Conservation (phyloP, 2,888 invertebrate genomes). For the Caenorhabditis virilis region DNA sequence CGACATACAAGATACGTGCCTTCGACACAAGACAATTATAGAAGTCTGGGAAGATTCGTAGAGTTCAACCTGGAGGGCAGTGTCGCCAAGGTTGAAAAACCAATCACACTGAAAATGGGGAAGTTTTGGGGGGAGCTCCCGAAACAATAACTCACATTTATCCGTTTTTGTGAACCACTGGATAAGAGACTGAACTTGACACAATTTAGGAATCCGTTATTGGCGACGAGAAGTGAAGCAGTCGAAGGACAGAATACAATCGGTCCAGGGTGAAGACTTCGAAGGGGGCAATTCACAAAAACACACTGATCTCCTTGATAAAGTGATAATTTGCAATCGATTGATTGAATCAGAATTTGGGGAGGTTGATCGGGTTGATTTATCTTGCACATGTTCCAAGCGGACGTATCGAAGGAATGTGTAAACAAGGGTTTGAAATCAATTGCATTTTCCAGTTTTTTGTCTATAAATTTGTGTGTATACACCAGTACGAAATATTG, state of each 20-base stretch:
- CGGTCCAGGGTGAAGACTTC: constrained; percentile 48
- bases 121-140: too few relatives aligned
- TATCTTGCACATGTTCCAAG: constrained; percentile 45
- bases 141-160: constrained; percentile 26
- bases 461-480: constrained; percentile 15
- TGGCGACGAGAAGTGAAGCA: constrained; percentile 31
- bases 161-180: constrained; percentile 35
- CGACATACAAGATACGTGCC: constrained; percentile 33
- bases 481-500: too few relatives aligned
- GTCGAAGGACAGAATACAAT: constrained; percentile 28
- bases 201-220: constrained; percentile 28
- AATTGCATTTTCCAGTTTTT: constrained; percentile 5
- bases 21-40: constrained; percentile 43
- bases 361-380: constrained; percentile 3
- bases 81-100: constrained; percentile 45
- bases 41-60: constrained; percentile 25
- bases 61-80: constrained; percentile 33
- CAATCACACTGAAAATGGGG: constrained; percentile 45
- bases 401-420: constrained; percentile 31
- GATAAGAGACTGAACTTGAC: constrained; percentile 42
- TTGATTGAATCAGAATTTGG: constrained; percentile 42
- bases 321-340: constrained; percentile 41
- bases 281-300: constrained; percentile 30
- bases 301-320: constrained; percentile 46
- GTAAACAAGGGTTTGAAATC: constrained; percentile 35